These are phyloP conservation scores for Apis mellifera DNA, from an alignment of 1,140 invertebrate species.

Conservation along the genomic window DNA sequence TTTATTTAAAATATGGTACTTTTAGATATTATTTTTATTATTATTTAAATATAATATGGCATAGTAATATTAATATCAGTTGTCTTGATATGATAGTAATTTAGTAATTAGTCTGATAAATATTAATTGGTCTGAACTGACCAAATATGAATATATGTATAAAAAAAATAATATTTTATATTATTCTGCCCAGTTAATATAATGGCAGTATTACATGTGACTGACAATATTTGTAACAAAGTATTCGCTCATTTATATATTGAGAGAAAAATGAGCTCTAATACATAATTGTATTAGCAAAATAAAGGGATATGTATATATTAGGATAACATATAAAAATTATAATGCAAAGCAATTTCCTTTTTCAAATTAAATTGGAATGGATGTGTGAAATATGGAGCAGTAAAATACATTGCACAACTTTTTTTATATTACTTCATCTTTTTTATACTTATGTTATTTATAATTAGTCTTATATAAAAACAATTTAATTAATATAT, in stretches of 20 bases:
- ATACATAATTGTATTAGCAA: conserved; percentile 40
- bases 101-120: neutral
- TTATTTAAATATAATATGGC: conserved; percentile 18
- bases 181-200: conserved; percentile 44
- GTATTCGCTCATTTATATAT: conserved; percentile 41
- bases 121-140: conserved; percentile 19
- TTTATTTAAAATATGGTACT: conserved; percentile 5
- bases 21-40: conserved; percentile 4
- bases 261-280: conserved; percentile 36
- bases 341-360: conserved; percentile 11
- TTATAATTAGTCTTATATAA: conserved; percentile 18
- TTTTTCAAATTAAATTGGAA: conserved; percentile 37
- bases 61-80: conserved; percentile 23
- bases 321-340: conserved; percentile 54
- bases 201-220: conserved; percentile 36
- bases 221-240: conserved; percentile 53
- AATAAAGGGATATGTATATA: conserved; percentile 57
- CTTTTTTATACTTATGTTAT: conserved; percentile 35
- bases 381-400: neutral
- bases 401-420: conserved; percentile 48
- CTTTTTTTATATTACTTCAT: conserved; percentile 37
- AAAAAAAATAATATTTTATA: conserved; percentile 41
- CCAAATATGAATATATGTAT: conserved; percentile 30
- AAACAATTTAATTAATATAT: conserved; percentile 31
- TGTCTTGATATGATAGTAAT: conserved; percentile 1